These are phyloP conservation scores for Chelon auratus DNA, from an alignment of 2,797 vertebrate species.

Conservation along the genomic window DNA sequence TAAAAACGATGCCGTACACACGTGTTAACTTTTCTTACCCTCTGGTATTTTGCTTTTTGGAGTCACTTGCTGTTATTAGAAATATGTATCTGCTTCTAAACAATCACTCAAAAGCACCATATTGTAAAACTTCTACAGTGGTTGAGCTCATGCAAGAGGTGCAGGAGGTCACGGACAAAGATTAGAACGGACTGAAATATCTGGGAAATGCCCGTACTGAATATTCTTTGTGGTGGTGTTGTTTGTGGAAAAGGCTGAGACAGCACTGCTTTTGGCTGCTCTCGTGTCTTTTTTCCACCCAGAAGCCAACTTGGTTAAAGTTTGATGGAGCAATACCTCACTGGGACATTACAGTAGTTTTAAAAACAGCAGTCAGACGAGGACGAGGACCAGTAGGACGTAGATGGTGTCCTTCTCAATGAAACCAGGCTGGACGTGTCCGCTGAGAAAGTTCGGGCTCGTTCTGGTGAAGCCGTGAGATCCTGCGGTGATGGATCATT, in stretches of 20 bases:
- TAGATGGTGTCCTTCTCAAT: too few species aligned
- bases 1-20: too few species aligned
- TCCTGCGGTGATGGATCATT: not conserved
- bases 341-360: not conserved
- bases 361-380: not conserved
- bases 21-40: too few species aligned
- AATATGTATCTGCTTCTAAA: too few species aligned
- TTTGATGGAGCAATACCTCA: constrained; percentile 10
- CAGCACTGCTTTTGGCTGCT: constrained; percentile 4
- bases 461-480: too few species aligned
- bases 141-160: too few species aligned
- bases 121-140: too few species aligned
- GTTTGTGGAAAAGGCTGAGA: constrained; percentile 50
- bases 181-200: not conserved
- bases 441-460: too few species aligned
- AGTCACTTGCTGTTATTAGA: too few species aligned
- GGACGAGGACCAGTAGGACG: not conserved
- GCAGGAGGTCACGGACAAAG: not conserved
- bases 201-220: not conserved
- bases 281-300: constrained; percentile 9
- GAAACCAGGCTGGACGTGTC: too few species aligned
- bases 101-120: too few species aligned
- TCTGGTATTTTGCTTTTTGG: too few species aligned
- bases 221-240: constrained; percentile 15
- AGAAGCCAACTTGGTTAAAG: constrained; percentile 7